Conservation (phyloP, 2,888 invertebrate species). For the Agrochola macilenta region DNA sequence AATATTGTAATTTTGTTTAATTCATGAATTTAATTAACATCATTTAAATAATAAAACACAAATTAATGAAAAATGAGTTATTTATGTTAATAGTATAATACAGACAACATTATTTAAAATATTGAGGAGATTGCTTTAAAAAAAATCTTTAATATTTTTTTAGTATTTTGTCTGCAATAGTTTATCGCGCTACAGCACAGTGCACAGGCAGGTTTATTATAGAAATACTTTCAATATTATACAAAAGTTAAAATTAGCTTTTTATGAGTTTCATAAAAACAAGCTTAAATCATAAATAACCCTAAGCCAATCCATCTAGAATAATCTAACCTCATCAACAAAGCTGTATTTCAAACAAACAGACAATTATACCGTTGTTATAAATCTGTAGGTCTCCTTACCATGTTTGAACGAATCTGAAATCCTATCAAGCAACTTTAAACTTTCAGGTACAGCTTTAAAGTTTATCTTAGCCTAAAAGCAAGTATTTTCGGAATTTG, state of each 20-base stretch:
- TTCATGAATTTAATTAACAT: conserved; percentile 16
- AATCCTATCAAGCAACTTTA: background rate
- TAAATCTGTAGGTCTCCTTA: conserved; percentile 69
- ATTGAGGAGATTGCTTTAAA: conserved; percentile 3
- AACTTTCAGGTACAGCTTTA: background rate
- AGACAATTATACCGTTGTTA: conserved; percentile 77
- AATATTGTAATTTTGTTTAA: conserved; percentile 20
- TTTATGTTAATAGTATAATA: conserved; percentile 31
- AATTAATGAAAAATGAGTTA: conserved; percentile 25
- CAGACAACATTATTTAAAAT: conserved; percentile 11
- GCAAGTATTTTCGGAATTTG: conserved; percentile 33
- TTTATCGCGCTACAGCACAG: background rate
- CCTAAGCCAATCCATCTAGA: conserved; percentile 16
- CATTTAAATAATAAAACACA: conserved; percentile 6
- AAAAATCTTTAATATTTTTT: background rate
- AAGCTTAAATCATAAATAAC: background rate
- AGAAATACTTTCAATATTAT: too few species aligned
- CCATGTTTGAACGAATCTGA: conserved; percentile 27
- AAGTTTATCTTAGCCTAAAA: conserved; percentile 1
- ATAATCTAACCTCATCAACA: conserved; percentile 27
- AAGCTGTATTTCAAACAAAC: conserved; percentile 58
- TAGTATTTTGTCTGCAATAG: background rate
- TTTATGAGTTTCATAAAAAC: too few species aligned
- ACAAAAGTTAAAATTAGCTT: background rate
- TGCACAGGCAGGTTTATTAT: background rate